Evolutionary conservation across 2,888 invertebrate genomes (phyloP), one percentile per base, ranked within the genome.

Genomic region (Coleophora deauratella): DNA sequence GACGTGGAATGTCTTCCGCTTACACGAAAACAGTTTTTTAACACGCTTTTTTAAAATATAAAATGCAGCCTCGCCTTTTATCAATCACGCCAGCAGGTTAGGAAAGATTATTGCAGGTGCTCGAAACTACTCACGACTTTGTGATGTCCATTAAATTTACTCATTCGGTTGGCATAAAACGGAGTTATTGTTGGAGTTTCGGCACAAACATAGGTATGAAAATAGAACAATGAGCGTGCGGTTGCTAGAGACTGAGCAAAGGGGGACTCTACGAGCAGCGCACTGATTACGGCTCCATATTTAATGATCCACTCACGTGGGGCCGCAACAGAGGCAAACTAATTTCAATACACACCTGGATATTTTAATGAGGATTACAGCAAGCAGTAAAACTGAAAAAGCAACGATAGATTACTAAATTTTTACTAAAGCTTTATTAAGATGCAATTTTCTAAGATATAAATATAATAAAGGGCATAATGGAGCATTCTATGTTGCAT

Each of bases 251-350:
- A 58, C 55, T 55, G 60, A 61, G 61, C 61, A 57, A 68, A 67
- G 71, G 69, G n/a, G 70, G 68, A 54, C 63, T 65, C 62, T 62
- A 61, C 64, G 70, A 70, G 66, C 68, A 67, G 67, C 69, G 68
- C 73, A 68, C 77, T 82, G 80, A 84, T 84, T 82, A 79, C 74
- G 63, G 68, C 69, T 84, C 57, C 77, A 84, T 82, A 77, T 81
- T 82, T 82, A 73, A 84, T 81, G 81, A 76, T 70, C 67, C 72
- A 71, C 78, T 77, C 74, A 71, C 72, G 61, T 66, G 70, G 67
- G 61, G 62, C 60, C 63, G 63, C 58, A 61, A 64, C 72, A 55
- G 65, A 63, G 54, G 69, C 72, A 70, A 73, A 76, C 76, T 80
- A 75, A 77, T 77, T 79, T 80, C 75, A 74, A 79, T 80, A 74